Evolutionary conservation across 2,797 vertebrate species (phyloP), one percentile per base, ranked within the genome.

Genomic region (Galago senegalensis): DNA sequence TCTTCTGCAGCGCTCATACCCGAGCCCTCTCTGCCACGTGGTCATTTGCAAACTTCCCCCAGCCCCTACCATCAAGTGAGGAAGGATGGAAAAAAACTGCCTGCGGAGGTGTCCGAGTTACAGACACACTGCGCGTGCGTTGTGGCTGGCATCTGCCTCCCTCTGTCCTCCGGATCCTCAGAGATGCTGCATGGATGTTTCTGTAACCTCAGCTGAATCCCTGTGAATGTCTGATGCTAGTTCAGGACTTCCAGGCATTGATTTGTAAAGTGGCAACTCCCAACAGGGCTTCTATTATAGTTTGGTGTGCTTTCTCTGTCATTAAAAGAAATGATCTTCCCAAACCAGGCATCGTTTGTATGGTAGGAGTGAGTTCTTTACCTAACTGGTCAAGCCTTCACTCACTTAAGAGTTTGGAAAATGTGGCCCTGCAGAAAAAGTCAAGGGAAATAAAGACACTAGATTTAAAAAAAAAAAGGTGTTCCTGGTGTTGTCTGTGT

Each of bases 241-340:
- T 90, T 79, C 77, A 86, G 94, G 93, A 87, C 77, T 86, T 80
- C 7, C 1, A 79, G 84, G 94, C 83, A 1, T 11, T 77, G 82
- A 49, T 53, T 83, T 95, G 93, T 87, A 85, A 60, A 69, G 29
- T 34, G 81, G 82, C 83, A 89, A 53, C 81, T 69, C 21, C 21
- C 17, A 12, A 1, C 31, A 72, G 20, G 96, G 90, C 90, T 95
- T 96, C 94, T 97, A 77, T 97, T 96, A 31, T 65, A 23, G 0
- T 96, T 97, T 96, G 95, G 56, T 97, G 94, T 98, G 96, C 95
- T 96, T 97, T 95, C 96, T 98, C 93, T 89, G 96, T 96, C 86
- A 29, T 96, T 97, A 97, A 98, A 98, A 96, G 63, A 86, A 95
- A 89, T 69, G 90, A 96, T 96, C 96, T 86, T 97, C 97, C 97